phyloP scores from a whole-genome alignment of 2,113 vertebrate species.

The Cochlearius cochlearius region DNA sequence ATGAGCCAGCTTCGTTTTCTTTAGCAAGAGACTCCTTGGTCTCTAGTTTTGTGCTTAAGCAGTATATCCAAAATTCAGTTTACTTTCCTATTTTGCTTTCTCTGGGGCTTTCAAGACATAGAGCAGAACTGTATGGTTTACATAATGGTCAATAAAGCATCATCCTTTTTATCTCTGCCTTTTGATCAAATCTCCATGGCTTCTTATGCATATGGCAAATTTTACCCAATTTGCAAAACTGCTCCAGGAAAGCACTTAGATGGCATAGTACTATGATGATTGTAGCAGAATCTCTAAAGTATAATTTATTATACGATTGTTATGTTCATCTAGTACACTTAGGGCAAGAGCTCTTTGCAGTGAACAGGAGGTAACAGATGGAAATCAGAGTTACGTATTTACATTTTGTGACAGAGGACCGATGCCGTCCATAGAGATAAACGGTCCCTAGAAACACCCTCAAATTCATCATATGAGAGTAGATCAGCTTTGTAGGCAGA shows the following conservation, averaged over 20 bases:
- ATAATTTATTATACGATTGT: background rate
- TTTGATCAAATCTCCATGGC: background rate
- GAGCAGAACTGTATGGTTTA: background rate
- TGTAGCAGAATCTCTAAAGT: background rate
- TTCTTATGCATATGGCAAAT: background rate
- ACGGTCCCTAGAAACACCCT: background rate
- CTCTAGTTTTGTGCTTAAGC: background rate
- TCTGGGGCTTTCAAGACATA: background rate
- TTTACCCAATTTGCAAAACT: background rate
- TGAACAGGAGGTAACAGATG: background rate
- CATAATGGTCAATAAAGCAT: background rate
- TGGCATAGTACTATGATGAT: background rate
- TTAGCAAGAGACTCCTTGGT: background rate
- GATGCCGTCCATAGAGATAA: background rate
- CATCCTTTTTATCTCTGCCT: background rate
- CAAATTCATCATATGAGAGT: background rate
- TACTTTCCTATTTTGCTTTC: background rate
- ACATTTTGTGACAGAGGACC: background rate
- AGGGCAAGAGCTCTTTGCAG: background rate
- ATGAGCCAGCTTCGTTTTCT: background rate
- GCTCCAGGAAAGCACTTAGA: background rate
- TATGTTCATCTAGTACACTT: background rate
- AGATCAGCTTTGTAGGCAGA: background rate
- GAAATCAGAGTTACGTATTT: background rate
- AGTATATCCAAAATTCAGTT: background rate